Base-by-base conservation (phyloP, 2,888 invertebrate species). In the Stomorhina lunata region DNA sequence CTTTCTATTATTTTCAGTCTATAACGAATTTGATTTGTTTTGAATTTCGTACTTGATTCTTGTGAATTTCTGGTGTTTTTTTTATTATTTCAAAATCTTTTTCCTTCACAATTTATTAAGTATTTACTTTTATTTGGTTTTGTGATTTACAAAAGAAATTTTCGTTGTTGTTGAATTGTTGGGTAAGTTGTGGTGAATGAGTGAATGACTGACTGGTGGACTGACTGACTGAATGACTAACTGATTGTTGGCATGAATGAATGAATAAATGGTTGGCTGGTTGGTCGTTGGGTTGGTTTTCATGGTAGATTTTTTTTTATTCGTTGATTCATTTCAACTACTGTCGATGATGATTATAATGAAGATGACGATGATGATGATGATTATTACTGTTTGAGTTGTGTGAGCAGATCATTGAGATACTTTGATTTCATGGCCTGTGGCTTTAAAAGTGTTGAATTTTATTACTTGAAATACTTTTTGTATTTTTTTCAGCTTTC, bases 391-490 rank as follows among this genome's bases (percentile, higher is more conserved):
- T 45, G 34, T 37, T 22, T n/a, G n/a, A 37, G 34, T 45, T 32
- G 27, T 55, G 63, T 69, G n/a, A n/a, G n/a, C n/a, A n/a, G n/a
- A 53, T 69, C 77, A 43, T 61, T 10, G 48, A 29, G 25, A 55
- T 53, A 12, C 43, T 69, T 69, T 61, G 68, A 78, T 71, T 78
- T 65, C 34, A 71, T 78, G 55, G 71, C 55, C 55, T 55, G 69
- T 78, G 78, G 63, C 63, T 71, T 77, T 78, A 6, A 68, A 69
- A 77, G 69, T 78, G 78, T 78, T 78, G 34, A 71, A 34, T 71
- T 78, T 71, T 71, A 71, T 71, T 63, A 69, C 75, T 75, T 32
- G n/a, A 55, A 65, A 34, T 66, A 48, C 66, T 55, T 55, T 40
- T 12, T 53, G 5, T 32, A 50, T 32, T 27, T 43, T 6, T 43